Evolutionary conservation across 2,113 vertebrate species (phyloP), one percentile per base, ranked within the genome.

Genomic region (Varanus salvator): DNA sequence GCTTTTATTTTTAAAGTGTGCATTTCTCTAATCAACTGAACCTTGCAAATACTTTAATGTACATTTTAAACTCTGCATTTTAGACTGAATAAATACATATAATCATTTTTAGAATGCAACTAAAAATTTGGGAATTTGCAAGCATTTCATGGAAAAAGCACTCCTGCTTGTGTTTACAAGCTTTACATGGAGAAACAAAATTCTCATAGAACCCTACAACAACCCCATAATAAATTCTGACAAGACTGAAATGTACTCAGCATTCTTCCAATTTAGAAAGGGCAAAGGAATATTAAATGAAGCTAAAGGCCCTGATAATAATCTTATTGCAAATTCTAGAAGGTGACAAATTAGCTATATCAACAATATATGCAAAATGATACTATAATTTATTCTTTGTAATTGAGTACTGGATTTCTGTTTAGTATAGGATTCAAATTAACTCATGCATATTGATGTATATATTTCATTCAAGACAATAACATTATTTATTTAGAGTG

Each of bases 321-420:
- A 7, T 3, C 14, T 68, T 92, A 91, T 84, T 76, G 82, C 71
- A 84, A 64, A 34, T 50, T 81, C 84, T 82, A 34, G 44, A 82
- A 87, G 94, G 86, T 93, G 87, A 69, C 50, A 92, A 94, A 92
- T 91, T 91, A 94, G 90, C 77, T 48, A 34, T 92, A 77, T 90
- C 91, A 90, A 90, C 88, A 91, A 60, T 15, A 71, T 90, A 89
- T 54, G n/a, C 57, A 64, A 84, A 90, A 72, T 82, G 29, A 9
- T 88, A 92, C 64, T 75, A 82, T 86, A 91, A 72, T 27, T 48
- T 52, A 87, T 87, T 71, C 86, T 89, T 90, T 87, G 87, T 90
- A 84, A 66, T 86, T 92, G 88, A 54, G 84, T 86, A 57, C 2
- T 80, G 17, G 74, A 86, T 75, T 92, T 91, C 87, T 68, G 87